Evolutionary conservation across 1,140 invertebrate genomes (phyloP), one percentile per base, ranked within the genome.

Genomic region (Augochlora pura): DNA sequence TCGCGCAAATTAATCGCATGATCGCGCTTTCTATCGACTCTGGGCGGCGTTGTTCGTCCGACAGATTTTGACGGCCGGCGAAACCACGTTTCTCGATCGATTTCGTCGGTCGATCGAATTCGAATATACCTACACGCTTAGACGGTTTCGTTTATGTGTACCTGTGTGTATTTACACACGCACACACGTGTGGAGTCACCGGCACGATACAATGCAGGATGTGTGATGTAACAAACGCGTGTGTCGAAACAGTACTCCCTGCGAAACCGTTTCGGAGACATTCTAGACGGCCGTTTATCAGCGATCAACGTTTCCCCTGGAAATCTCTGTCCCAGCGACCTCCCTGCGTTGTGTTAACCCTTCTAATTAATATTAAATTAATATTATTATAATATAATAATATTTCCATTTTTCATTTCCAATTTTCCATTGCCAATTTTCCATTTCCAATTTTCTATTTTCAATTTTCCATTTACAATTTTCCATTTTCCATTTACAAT

Each of bases 11-110:
- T 77, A 46, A 0, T 25, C 16, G 60, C 65, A 74, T 63, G 70
- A 72, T 64, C 69, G 77, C 42, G 54, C 66, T 86, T 84, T 84
- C 81, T 70, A 84, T 82, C 59, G 71, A n/a, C 67, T 66, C 54
- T 38, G 25, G 79, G 69, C 27, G 64, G 46, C 68, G 32, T 70
- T 49, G 42, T 46, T 46, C 74, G 32, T 66, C 59, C 32, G 60
- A 77, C 68, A 46, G 74, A 73, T 70, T 76, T 84, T 60, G 64
- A 77, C 77, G 18, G 16, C 23, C 18, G 16, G 59, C 32, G 5
- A 8, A 9, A 10, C 18, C 18, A n/a, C 14, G 39, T 25, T 52
- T 38, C 21, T 18, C 14, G 52, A 60, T 46, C 59, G 10, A n/a
- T 52, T 60, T 54, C 21, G 54, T 52, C 46, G 27, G 27, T 32